A percentile compares a stretch with the other conserved stretches of the same genome.
Conservation (phyloP, 1,140 invertebrate genomes). For the Drosophila suzukii region DNA sequence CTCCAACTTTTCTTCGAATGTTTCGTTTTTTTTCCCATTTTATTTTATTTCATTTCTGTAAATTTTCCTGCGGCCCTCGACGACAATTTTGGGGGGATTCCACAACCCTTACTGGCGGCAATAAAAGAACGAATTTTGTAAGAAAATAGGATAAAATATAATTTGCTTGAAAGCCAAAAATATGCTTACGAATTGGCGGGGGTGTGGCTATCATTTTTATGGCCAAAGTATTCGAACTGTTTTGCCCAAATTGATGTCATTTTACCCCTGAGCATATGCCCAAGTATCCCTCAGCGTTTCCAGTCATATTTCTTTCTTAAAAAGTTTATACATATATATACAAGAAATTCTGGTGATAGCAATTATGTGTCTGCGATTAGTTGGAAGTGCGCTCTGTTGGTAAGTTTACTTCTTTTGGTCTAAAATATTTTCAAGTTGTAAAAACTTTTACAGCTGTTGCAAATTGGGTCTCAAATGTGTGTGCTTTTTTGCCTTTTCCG, state of each 20-base stretch:
- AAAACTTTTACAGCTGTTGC: slow-evolving; percentile 14
- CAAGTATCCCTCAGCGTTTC: slow-evolving; percentile 14
- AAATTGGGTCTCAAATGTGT: slow-evolving; percentile 14
- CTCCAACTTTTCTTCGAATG: slow-evolving; percentile 6
- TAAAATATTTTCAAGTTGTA: neutral
- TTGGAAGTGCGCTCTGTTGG: slow-evolving; percentile 28
- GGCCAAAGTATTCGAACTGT: slow-evolving; percentile 40
- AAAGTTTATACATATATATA: slow-evolving; percentile 2
- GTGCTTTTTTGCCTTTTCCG: neutral
- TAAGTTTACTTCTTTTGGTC: slow-evolving; percentile 4
- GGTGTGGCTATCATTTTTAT: slow-evolving; percentile 51
- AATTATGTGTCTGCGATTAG: slow-evolving; percentile 4
- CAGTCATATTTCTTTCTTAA: slow-evolving; percentile 18
- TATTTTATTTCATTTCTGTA: slow-evolving; percentile 59
- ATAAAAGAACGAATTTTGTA: slow-evolving; percentile 45
- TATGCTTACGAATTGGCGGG: slow-evolving; percentile 40
- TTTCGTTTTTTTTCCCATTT: slow-evolving; percentile 29
- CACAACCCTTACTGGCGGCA: slow-evolving; percentile 44
- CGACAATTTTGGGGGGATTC: slow-evolving; percentile 58
- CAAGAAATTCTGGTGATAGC: neutral
- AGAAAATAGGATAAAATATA: slow-evolving; percentile 68
- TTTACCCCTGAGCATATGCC: slow-evolving; percentile 31
- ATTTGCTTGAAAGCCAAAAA: slow-evolving; percentile 62
- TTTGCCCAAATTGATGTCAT: slow-evolving; percentile 39
- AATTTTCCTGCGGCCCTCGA: slow-evolving; percentile 57